Evolutionary conservation across 2,113 vertebrate genomes (phyloP).

Genomic region (Vulpes lagopus): DNA sequence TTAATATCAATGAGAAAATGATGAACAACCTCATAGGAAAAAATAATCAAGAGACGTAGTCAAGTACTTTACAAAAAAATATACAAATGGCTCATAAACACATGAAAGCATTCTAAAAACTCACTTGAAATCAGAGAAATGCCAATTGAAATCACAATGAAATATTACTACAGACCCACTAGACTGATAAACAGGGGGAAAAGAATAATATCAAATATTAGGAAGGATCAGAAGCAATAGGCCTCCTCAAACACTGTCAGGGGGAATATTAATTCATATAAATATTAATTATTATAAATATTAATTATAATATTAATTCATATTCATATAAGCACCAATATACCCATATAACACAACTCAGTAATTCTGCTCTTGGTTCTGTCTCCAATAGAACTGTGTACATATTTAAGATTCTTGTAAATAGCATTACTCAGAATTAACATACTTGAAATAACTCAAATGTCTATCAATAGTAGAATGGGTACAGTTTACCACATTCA

Average conservation of each 20-base stretch:
- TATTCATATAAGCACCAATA: background rate
- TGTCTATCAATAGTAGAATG: background rate
- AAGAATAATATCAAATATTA: background rate
- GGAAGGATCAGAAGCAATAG: background rate
- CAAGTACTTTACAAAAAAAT: background rate
- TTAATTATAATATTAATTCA: too few species aligned
- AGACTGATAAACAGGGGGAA: background rate
- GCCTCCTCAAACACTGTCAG: background rate
- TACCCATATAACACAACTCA: background rate
- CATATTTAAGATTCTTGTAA: background rate
- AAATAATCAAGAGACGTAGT: background rate
- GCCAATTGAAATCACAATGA: background rate
- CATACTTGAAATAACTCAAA: background rate
- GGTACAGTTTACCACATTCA: background rate
- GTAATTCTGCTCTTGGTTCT: background rate
- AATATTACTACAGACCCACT: background rate
- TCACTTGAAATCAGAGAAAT: background rate
- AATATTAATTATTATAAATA: too few species aligned
- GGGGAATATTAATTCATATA: background rate
- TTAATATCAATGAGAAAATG: background rate
- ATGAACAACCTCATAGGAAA: background rate
- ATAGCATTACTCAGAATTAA: background rate
- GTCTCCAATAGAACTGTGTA: background rate
- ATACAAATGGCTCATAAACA: background rate
- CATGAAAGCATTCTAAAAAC: background rate